Base-by-base conservation (phyloP, 2,888 invertebrate species). In the Phaonia tiefii region DNA sequence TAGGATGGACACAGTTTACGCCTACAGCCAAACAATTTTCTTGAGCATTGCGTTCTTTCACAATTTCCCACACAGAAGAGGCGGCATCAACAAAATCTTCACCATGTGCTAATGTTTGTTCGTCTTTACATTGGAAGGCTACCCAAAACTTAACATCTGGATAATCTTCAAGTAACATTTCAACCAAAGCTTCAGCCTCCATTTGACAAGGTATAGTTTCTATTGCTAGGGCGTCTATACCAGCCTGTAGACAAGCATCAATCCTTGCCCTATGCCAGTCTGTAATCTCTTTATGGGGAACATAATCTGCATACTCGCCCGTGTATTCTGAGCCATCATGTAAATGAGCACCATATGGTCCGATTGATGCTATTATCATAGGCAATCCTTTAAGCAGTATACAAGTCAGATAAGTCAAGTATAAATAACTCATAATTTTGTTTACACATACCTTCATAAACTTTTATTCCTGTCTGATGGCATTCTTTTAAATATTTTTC, bases 311-410 rank as follows among this genome's bases (percentile, higher is more conserved):
- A 88, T 96, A 97, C 79, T 93, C 93, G 17, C 98, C 98, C n/a
- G 94, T 94, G 89, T 98, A 99, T 89, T 99, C 99, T 0, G 98
- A 98, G 11, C 96, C 96, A 89, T 99, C 97, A 87, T 96, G 95
- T 44, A 97, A 92, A 86, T 94, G 95, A 0, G 98, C 98, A 0
- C 98, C 98, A 89, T 96, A 98, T 0, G 98, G 97, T 0, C 98
- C 98, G 80, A 98, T 95, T 0, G 98, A 96, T 0, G 97, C 98
- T 22, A 96, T 96, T 60, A 98, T 93, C 84, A 95, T 88, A 11
- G 96, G 94, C 17, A 87, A 86, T 8, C 88, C 89, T 89, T 39
- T 0, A 44, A 49, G 1, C 44, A 54, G 15, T 22, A 7, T 26
- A 42, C 1, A 58, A 44, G 10, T 46, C 20, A 31, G n/a, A n/a